Percentiles rank a stretch among this genome's conserved stretches.
These are phyloP conservation scores for Bellardia bayeri DNA, from an alignment of 2,888 invertebrate species.

Conservation along the genomic window DNA sequence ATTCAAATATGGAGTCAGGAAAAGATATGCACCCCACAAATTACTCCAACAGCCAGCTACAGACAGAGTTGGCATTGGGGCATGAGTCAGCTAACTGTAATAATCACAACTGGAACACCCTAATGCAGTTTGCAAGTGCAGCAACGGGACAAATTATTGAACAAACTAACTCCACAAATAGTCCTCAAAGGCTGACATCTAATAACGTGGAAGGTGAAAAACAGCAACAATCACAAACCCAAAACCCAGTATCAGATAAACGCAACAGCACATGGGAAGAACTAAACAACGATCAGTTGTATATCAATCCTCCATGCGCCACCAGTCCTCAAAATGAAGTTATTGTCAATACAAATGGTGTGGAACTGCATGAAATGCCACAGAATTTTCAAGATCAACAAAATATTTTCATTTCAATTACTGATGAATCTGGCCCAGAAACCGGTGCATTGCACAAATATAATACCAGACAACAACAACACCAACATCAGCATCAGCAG, in stretches of 20 bases:
- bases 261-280: conserved; percentile 52
- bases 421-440: conserved; percentile 38
- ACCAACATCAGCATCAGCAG: conserved; percentile 25
- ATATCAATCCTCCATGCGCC: conserved; percentile 59
- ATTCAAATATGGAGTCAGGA: conserved; percentile 9
- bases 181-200: conserved; percentile 14
- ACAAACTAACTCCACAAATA: conserved; percentile 12
- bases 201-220: conserved; percentile 20
- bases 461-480: conserved; percentile 54
- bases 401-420: conserved; percentile 67
- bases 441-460: conserved; percentile 40
- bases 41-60: conserved; percentile 28
- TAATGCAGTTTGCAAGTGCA: conserved; percentile 29
- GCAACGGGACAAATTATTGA: conserved; percentile 21
- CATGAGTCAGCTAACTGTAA: conserved; percentile 1
- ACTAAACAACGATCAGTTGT: conserved; percentile 53
- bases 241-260: conserved; percentile 13
- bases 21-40: conserved; percentile 18
- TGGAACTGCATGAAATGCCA: conserved; percentile 60
- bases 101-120: conserved; percentile 43
- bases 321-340: conserved; percentile 66
- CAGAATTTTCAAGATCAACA: conserved; percentile 50
- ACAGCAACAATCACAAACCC: conserved; percentile 30
- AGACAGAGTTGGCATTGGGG: background rate
- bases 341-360: conserved; percentile 65